Evolutionary conservation across 2,113 vertebrate species (phyloP), one percentile per base, ranked within the genome.

Genomic region (Sylvia atricapilla): DNA sequence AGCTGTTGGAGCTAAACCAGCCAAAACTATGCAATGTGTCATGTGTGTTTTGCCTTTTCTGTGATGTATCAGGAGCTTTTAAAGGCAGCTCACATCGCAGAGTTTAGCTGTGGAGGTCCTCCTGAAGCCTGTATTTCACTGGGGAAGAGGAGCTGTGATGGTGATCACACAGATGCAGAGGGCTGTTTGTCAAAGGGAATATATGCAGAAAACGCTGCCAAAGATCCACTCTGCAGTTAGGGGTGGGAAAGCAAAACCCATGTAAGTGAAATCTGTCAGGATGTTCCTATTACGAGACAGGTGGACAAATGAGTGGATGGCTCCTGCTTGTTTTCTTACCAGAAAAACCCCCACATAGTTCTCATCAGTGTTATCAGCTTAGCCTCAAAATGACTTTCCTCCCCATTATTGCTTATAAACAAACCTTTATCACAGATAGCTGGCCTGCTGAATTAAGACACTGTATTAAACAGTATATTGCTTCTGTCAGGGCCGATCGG

Each of bases 401-500:
- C 92, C 92, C 97, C 97, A 97, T 98, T 98, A 98, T 97, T 97
- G 97, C 98, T 98, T 98, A 97, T 98, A 98, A 98, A 98, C 97
- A 98, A 98, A 97, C 97, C 98, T 98, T 98, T 98, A 98, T 98
- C 98, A 96, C 96, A 95, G 95, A 97, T 96, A 97, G 97, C 97
- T 98, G 79, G 93, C 97, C 96, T 53, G 96, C 97, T 98, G 97
- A 98, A 98, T 98, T 98, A 98, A 98, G 98, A 98, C 93, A 62
- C 96, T 96, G 97, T 96, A 97, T 98, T 98, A 98, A 98, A 95
- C 98, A 96, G 96, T 98, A 96, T 98, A 98, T 98, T 98, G 97
- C 97, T 96, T 98, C 98, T 98, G 98, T 98, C 98, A 98, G 97
- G 97, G 95, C 94, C 97, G 96, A 98, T 98, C 96, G 97, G 97